Evolutionary conservation across 2,888 invertebrate species (phyloP).

Genomic region (Sthenelais limicola): DNA sequence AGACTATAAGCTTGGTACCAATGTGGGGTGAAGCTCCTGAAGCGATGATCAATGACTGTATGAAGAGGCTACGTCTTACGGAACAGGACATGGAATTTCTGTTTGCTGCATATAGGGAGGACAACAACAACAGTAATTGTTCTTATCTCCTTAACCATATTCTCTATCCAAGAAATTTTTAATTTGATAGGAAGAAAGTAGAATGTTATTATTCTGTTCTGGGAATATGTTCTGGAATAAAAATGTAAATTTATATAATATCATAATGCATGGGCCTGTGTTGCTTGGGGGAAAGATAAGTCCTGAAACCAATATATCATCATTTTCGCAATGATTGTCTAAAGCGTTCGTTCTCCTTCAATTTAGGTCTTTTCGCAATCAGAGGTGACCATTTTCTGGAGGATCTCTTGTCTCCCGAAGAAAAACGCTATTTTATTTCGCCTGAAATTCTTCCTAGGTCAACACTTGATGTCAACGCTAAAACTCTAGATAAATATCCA

Average conservation of each 20-base stretch:
- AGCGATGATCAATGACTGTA: conserved; percentile 24
- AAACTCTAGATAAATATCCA: conserved; percentile 16
- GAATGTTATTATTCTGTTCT: neutral
- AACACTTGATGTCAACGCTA: neutral
- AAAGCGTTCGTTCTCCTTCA: too few species aligned
- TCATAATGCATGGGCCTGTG: too few species aligned
- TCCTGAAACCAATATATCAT: too few species aligned
- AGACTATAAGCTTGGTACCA: conserved; percentile 3
- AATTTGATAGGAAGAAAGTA: neutral
- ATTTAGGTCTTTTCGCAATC: conserved; percentile 17
- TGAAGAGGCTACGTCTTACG: conserved; percentile 4
- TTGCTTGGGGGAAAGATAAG: too few species aligned
- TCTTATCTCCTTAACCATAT: too few species aligned
- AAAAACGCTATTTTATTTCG: conserved; percentile 18
- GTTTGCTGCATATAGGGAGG: conserved; percentile 33
- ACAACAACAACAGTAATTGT: conserved; percentile 19
- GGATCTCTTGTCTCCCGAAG: conserved; percentile 12
- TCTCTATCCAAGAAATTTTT: neutral
- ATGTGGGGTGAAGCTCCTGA: conserved; percentile 38
- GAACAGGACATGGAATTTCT: conserved; percentile 30
- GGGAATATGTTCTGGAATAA: too few species aligned
- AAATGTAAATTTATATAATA: too few species aligned
- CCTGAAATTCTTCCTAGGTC: neutral
- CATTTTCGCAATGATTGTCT: too few species aligned
- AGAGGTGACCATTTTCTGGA: conserved; percentile 27